phyloP scores from a whole-genome alignment of 2,113 vertebrate genomes.

The Sinosuthora webbiana region DNA sequence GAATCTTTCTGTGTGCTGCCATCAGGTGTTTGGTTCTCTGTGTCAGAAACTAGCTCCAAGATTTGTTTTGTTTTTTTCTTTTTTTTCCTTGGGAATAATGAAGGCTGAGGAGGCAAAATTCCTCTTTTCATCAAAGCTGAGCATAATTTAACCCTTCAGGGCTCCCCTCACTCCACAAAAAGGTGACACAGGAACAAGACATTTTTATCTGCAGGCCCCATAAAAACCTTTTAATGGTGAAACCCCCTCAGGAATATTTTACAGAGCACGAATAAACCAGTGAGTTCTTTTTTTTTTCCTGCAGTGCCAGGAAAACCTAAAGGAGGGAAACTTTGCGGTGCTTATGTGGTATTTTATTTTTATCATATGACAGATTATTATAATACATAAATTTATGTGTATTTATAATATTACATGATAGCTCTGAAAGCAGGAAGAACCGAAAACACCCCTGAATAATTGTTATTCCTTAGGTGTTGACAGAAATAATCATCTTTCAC shows the following conservation, averaged over 20 bases:
- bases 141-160: background rate
- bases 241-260: background rate
- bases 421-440: background rate
- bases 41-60: background rate
- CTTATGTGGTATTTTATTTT: background rate
- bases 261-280: background rate
- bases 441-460: background rate
- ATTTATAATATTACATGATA: background rate
- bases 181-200: fast-evolving
- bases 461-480: background rate
- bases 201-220: background rate
- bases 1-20: constrained; percentile 33
- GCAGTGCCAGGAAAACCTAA: background rate
- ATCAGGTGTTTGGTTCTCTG: constrained; percentile 17
- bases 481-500: background rate
- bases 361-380: background rate
- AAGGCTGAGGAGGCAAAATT: background rate
- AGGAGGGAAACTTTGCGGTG: background rate
- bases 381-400: too few relatives aligned
- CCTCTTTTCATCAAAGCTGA: background rate
- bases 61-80: background rate
- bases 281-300: background rate
- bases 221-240: background rate
- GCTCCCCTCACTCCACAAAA: background rate
- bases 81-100: background rate